These are phyloP conservation scores for Eretmochelys imbricata DNA, from an alignment of 2,113 vertebrate genomes.

Conservation along the genomic window DNA sequence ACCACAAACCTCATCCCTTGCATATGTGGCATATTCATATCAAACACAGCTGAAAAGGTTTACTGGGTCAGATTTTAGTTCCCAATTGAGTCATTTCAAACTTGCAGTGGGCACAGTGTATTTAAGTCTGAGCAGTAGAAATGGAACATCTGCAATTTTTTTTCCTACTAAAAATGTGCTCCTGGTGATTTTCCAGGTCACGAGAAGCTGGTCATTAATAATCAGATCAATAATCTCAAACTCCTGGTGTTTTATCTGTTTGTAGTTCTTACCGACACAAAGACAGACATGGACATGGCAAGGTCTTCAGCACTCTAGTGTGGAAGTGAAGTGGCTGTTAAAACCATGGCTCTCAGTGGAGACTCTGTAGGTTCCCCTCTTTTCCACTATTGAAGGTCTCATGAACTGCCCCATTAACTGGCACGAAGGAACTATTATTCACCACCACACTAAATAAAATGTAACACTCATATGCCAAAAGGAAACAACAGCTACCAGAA, in stretches of 20 bases:
- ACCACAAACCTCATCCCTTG: neutral
- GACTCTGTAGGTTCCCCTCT: neutral
- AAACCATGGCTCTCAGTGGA: neutral
- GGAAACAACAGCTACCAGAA: neutral
- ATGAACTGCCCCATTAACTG: neutral
- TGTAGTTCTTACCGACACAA: neutral
- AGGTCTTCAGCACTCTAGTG: neutral
- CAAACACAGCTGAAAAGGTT: neutral
- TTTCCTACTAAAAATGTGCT: neutral
- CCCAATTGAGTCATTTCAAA: neutral
- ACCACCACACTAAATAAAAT: neutral
- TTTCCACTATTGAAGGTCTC: neutral
- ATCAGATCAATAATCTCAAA: neutral
- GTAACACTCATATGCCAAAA: neutral
- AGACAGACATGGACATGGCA: neutral
- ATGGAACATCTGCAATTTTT: neutral
- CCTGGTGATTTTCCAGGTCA: neutral
- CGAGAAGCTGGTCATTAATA: neutral
- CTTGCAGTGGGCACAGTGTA: neutral
- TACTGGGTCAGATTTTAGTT: neutral
- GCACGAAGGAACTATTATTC: neutral
- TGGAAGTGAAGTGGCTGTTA: neutral
- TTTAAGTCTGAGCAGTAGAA: neutral
- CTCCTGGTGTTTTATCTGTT: neutral
- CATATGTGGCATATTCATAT: neutral